phyloP scores from a whole-genome alignment of 1,140 invertebrate species.

The Heliconius himera region DNA sequence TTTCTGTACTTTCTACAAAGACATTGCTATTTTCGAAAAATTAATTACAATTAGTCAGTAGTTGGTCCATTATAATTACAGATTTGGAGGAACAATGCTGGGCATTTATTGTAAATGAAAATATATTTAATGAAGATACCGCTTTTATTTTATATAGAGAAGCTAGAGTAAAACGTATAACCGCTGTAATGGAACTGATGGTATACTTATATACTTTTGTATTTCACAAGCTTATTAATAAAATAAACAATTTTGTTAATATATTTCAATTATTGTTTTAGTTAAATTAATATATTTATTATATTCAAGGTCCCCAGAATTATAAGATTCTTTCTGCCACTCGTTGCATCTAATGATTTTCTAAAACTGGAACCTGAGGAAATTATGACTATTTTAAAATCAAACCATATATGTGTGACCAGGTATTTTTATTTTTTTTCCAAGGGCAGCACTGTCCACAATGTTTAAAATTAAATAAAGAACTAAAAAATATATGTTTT shows the following conservation, averaged over 20 bases:
- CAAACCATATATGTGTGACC: slow-evolving; percentile 87
- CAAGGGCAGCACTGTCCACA: too few relatives aligned
- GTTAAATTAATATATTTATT: background rate
- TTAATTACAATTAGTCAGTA: too few relatives aligned
- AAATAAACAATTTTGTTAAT: background rate
- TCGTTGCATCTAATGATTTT: slow-evolving; percentile 87
- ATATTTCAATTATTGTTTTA: background rate
- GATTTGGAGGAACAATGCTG: slow-evolving; percentile 88
- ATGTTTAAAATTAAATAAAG: too few relatives aligned
- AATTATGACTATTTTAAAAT: slow-evolving; percentile 84
- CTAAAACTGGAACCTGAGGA: slow-evolving; percentile 84
- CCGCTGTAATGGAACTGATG: slow-evolving; percentile 86
- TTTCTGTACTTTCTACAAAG: background rate
- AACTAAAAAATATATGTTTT: background rate
- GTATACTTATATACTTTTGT: slow-evolving; percentile 51
- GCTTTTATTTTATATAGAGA: slow-evolving; percentile 87
- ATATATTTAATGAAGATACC: slow-evolving; percentile 86
- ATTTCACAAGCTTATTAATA: background rate
- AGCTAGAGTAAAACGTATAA: slow-evolving; percentile 81
- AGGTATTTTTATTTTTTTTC: slow-evolving; percentile 76
- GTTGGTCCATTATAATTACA: background rate
- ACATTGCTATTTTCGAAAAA: background rate
- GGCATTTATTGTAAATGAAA: slow-evolving; percentile 86
- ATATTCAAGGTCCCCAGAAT: slow-evolving; percentile 83
- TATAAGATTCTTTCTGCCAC: slow-evolving; percentile 86